These are phyloP conservation scores for Pipra filicauda DNA, from an alignment of 2,113 vertebrate genomes.

Conservation along the genomic window DNA sequence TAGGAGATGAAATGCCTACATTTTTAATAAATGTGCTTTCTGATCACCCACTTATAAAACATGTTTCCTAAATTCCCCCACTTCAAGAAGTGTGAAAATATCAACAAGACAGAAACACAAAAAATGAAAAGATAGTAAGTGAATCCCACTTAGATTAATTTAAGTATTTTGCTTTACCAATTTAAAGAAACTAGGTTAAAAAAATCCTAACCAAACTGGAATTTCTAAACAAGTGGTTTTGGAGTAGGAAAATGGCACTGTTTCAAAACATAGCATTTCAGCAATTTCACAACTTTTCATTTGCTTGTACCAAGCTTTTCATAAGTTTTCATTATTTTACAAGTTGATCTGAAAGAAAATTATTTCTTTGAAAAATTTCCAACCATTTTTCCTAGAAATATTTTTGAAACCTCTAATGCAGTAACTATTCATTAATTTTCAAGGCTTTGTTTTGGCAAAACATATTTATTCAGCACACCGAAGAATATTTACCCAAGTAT, in stretches of 20 bases:
- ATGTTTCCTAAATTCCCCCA: background rate
- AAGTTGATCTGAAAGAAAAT: conserved; percentile 18
- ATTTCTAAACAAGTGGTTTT: conserved; percentile 51
- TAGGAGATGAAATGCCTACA: background rate
- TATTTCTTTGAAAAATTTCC: conserved; percentile 46
- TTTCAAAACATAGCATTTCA: conserved; percentile 38
- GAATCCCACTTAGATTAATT: background rate
- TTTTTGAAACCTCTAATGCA: background rate
- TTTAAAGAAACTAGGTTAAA: background rate
- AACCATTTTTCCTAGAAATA: conserved; percentile 56
- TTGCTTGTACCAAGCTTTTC: conserved; percentile 24
- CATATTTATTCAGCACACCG: background rate
- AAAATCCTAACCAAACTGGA: conserved; percentile 20
- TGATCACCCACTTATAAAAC: background rate
- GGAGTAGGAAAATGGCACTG: conserved; percentile 48
- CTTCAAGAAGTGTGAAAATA: conserved; percentile 6
- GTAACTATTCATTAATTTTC: conserved; percentile 3
- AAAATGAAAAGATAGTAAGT: background rate
- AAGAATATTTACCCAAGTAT: background rate
- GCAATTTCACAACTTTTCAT: conserved; percentile 47
- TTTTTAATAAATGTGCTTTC: background rate
- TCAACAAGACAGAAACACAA: background rate
- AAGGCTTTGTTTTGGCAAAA: conserved; percentile 18
- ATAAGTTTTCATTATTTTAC: background rate
- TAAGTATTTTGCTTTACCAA: background rate